Evolutionary conservation across 2,113 vertebrate genomes (phyloP), one percentile per base, ranked within the genome.

Genomic region (Chitala chitala): DNA sequence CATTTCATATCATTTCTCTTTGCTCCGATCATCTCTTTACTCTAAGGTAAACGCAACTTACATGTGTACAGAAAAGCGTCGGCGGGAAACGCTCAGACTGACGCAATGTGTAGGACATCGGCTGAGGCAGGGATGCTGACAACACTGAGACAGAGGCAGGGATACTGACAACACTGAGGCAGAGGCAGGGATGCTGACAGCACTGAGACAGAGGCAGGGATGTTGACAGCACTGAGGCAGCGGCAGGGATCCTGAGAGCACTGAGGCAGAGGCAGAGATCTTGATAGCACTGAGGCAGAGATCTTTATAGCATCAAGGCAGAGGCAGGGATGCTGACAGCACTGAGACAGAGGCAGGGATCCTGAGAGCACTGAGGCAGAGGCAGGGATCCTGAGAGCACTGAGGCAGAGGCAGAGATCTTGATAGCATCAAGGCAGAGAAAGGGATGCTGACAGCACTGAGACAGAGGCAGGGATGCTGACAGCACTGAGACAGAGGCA

Each of bases 101-200:
- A 63, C 59, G 59, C 59, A 63, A 63, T 63, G 31, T 38, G 33
- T 13, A 29, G 59, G 59, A 88, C 83, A 80, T 79, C n/a, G n/a
- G n/a, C n/a, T 56, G 76, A 71, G 79, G 59, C 38, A 33, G 31
- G n/a, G 59, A 63, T 38, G 59, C 59, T 63, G 59, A 36, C 38
- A 63, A 33, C 38, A n/a, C n/a, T n/a, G n/a, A n/a, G n/a, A n/a
- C n/a, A 61, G 76, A 71, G 79, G 59, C 38, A 33, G 31, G n/a
- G 59, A 63, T 38, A 33, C 59, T 63, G 59, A 36, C 38, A 63
- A 33, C 38, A n/a, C n/a, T n/a, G n/a, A n/a, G n/a, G n/a, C n/a
- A 61, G 76, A 71, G 79, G 59, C 38, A 33, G 31, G n/a, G 59
- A 63, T 38, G 59, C 59, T 63, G 59, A 36, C 38, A 63, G 59